Evolutionary conservation across 1,140 invertebrate genomes (phyloP).

Genomic region (Ostrea denselamellosa): DNA sequence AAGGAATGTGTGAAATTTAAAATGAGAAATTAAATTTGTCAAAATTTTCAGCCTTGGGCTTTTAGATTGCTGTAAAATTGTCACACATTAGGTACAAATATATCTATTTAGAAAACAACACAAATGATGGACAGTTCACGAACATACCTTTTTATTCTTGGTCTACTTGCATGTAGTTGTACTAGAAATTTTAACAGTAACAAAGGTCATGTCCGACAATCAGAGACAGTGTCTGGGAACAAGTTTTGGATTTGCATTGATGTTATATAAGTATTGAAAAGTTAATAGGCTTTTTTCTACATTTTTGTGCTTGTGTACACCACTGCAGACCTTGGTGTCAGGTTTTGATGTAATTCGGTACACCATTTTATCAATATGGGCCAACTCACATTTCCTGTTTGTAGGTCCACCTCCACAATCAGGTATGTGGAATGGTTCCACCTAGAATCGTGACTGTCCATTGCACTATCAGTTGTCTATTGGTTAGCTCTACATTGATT

Average conservation of each 20-base stretch:
- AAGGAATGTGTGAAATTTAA: conserved; percentile 20
- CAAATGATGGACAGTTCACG: not conserved
- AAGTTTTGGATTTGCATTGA: not conserved
- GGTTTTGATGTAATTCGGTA: not conserved
- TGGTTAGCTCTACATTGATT: not conserved
- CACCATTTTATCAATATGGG: not conserved
- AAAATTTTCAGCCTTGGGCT: not conserved
- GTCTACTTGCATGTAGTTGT: not conserved
- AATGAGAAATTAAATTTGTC: conserved; percentile 37
- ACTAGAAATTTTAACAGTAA: not conserved
- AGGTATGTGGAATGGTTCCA: conserved; percentile 27
- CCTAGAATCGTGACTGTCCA: conserved; percentile 23
- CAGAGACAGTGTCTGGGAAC: not conserved
- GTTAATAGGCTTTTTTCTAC: not conserved
- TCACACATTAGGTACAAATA: conserved; percentile 7
- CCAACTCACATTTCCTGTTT: conserved; percentile 27
- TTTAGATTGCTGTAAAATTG: not conserved
- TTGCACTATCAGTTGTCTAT: not conserved
- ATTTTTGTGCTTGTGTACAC: not conserved
- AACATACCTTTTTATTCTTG: not conserved
- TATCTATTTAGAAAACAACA: not conserved
- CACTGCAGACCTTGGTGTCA: conserved; percentile 7
- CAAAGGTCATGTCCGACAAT: not conserved
- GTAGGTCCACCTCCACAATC: conserved; percentile 12
- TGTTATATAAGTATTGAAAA: not conserved